Conservation (phyloP, 1,140 invertebrate genomes). For the Trichonephila clavipes region DNA sequence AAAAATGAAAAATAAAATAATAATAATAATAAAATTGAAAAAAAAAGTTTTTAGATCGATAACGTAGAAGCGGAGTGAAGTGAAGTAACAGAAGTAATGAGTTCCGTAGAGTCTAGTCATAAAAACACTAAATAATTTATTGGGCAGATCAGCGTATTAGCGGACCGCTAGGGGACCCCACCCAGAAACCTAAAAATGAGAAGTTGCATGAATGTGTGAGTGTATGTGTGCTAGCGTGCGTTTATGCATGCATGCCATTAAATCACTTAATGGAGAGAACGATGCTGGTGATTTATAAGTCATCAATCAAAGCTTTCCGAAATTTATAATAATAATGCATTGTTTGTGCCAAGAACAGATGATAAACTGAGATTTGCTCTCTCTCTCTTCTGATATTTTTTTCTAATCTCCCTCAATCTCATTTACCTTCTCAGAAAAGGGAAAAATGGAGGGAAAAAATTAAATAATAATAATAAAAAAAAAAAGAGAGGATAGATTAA, state of each 20-base stretch:
- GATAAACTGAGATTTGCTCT: conserved; percentile 75
- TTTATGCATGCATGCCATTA: conserved; percentile 75
- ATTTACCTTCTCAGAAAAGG: conserved; percentile 57
- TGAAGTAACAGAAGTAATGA: conserved; percentile 76
- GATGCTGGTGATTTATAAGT: conserved; percentile 75
- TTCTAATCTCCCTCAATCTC: conserved; percentile 33
- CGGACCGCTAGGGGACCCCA: conserved; percentile 23
- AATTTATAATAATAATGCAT: conserved; percentile 77
- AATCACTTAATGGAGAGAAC: conserved; percentile 74
- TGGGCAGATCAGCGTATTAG: conserved; percentile 69
- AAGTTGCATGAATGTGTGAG: conserved; percentile 64
- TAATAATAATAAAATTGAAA: conserved; percentile 18
- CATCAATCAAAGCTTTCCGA: conserved; percentile 66
- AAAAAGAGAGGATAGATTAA: conserved; percentile 64
- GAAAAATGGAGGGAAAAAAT: conserved; percentile 47
- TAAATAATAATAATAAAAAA: conserved; percentile 5
- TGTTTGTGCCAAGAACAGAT: conserved; percentile 74
- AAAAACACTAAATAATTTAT: conserved; percentile 77
- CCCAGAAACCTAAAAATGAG: conserved; percentile 71
- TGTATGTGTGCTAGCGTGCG: conserved; percentile 55
- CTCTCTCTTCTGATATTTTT: background rate
- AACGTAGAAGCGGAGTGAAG: conserved; percentile 51
- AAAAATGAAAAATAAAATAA: conserved; percentile 13
- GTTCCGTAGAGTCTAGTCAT: conserved; percentile 61
- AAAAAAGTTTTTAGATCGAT: conserved; percentile 64